Evolutionary conservation across 2,797 vertebrate genomes (phyloP).

Genomic region (Furcifer pardalis): DNA sequence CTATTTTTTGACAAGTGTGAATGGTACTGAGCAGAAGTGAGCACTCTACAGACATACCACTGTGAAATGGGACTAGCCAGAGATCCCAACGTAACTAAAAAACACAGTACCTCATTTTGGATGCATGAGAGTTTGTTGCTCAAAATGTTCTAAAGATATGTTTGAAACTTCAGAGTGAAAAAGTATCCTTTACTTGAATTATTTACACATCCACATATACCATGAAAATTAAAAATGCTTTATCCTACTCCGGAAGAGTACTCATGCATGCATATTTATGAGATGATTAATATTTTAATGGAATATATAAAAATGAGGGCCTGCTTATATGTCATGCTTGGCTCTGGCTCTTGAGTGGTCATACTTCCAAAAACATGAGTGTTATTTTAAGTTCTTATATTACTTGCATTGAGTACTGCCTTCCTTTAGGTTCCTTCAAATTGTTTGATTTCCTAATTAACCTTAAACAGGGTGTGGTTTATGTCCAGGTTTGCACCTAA

Average conservation of each 20-base stretch:
- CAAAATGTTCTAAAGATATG: conserved; percentile 17
- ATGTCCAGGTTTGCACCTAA: no score
- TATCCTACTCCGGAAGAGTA: not conserved
- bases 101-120: not conserved
- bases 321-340: conserved; percentile 64
- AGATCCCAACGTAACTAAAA: not conserved
- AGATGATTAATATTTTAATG: conserved; percentile 73
- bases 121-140: conserved; percentile 13
- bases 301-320: conserved; percentile 67
- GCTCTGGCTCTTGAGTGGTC: conserved; percentile 58
- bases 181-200: conserved; percentile 39
- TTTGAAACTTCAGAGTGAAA: conserved; percentile 32
- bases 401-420: rapidly evolving
- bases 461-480: no score
- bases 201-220: conserved; percentile 17
- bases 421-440: not conserved
- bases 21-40: not conserved
- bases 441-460: not conserved
- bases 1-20: no score
- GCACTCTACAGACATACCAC: not conserved
- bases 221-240: conserved; percentile 27
- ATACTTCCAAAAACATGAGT: conserved; percentile 30
- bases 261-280: conserved; percentile 43
- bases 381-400: conserved; percentile 48
- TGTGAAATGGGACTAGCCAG: not conserved